Evolutionary conservation across 1,140 invertebrate species (phyloP).

Genomic region (Micrasema longulum): DNA sequence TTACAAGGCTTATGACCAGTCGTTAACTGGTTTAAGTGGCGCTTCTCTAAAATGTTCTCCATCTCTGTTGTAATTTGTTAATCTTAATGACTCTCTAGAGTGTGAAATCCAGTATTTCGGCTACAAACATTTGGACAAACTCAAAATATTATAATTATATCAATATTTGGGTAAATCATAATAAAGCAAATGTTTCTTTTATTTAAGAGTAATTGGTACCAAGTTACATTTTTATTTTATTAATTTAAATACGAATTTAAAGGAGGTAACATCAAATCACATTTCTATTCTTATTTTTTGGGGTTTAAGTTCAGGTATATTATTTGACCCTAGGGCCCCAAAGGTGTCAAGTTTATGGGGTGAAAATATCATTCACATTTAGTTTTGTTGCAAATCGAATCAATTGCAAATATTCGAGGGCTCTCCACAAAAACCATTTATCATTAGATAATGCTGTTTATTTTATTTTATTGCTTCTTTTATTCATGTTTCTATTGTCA

Average conservation of each 20-base stretch:
- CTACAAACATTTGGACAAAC: too few species aligned
- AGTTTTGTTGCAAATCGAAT: constrained; percentile 50
- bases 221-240: background rate
- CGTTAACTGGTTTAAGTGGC: too few species aligned
- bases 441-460: constrained; percentile 30
- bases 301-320: constrained; percentile 19
- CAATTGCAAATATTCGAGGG: constrained; percentile 55
- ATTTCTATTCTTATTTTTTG: background rate
- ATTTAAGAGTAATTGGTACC: background rate
- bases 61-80: too few species aligned
- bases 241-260: background rate
- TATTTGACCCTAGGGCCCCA: too few species aligned
- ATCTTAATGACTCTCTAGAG: too few species aligned
- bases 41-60: too few species aligned
- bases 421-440: constrained; percentile 42
- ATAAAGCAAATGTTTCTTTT: background rate
- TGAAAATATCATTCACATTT: constrained; percentile 47
- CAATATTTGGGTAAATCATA: background rate
- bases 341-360: constrained; percentile 39
- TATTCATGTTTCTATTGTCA: too few species aligned
- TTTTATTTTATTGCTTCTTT: constrained; percentile 30
- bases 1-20: too few species aligned
- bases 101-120: too few species aligned
- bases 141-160: too few species aligned
- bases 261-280: too few species aligned